Evolutionary conservation across 2,888 invertebrate genomes (phyloP), one percentile per base, ranked within the genome.

Genomic region (Mycalesis mineus): DNA sequence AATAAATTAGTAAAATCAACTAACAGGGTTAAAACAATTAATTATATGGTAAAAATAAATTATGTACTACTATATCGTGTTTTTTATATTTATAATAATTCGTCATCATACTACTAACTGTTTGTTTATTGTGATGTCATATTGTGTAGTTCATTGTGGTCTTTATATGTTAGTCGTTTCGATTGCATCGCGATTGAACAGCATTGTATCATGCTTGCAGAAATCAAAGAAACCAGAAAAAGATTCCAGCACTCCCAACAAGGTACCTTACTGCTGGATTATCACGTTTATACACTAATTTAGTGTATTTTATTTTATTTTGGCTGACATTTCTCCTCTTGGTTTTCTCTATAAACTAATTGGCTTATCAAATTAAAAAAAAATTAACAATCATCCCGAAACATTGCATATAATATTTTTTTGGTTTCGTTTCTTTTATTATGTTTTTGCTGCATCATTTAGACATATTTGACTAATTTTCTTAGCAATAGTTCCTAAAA

Each of bases 171-270:
- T 17, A 28, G 14, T 28, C 37, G 13, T 13, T 49, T 39, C 17
- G 28, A 49, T 14, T 39, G n/a, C n/a, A n/a, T n/a, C n/a, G n/a
- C n/a, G n/a, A n/a, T n/a, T 37, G 39, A 49, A 31, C 22, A 15
- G 36, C 50, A 57, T 48, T 33, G 17, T 33, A 36, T 65, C 57
- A 60, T 71, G 65, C 62, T 93, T 93, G 74, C 93, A 94, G 94
- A 94, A 94, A 91, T 94, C 94, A 89, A 93, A 93, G 92, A 94
- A 93, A 92, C 91, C 91, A 79, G 94, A 93, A 85, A 94, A 92
- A 92, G 92, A 84, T 91, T 92, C 90, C 78, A 90, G 91, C 78
- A 93, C 93, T 77, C 93, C 94, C 72, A 86, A 91, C 73, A 94
- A 94, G 94, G 94, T 94, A 94, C 80, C 81, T 70, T 77, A 75